These are phyloP conservation scores for Epirrhoe alternata DNA, from an alignment of 2,888 invertebrate species.

Conservation along the genomic window DNA sequence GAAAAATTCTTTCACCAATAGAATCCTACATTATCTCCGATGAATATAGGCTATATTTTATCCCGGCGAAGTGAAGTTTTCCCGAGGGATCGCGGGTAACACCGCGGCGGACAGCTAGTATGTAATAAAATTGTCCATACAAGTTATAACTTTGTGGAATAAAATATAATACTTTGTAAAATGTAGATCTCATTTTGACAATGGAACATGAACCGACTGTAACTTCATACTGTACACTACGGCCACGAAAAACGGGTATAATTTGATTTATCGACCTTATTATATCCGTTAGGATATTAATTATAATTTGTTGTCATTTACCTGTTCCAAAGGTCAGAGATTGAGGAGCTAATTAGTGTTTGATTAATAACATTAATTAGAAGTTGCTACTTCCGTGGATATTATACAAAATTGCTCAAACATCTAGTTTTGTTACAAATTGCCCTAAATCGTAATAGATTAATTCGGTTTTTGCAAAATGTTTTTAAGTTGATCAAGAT, in stretches of 20 bases:
- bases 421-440: conserved; percentile 23
- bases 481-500: background rate
- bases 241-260: conserved; percentile 3
- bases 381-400: conserved; percentile 29
- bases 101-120: too few relatives aligned
- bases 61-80: too few relatives aligned
- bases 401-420: conserved; percentile 28
- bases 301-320: conserved; percentile 30
- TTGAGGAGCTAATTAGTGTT: conserved; percentile 34
- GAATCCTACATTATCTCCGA: too few relatives aligned
- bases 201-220: background rate
- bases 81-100: too few relatives aligned
- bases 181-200: background rate
- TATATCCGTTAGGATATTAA: conserved; percentile 26
- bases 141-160: too few relatives aligned
- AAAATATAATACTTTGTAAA: background rate
- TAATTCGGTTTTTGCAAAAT: conserved; percentile 7
- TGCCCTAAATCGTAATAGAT: conserved; percentile 18
- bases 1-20: too few relatives aligned
- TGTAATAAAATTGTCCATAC: too few relatives aligned
- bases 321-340: conserved; percentile 36
- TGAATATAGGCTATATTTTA: too few relatives aligned
- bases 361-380: conserved; percentile 34
- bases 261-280: conserved; percentile 21
- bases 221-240: conserved; percentile 10